These are phyloP conservation scores for Leuciscus waleckii DNA, from an alignment of 2,797 vertebrate genomes.

Conservation along the genomic window DNA sequence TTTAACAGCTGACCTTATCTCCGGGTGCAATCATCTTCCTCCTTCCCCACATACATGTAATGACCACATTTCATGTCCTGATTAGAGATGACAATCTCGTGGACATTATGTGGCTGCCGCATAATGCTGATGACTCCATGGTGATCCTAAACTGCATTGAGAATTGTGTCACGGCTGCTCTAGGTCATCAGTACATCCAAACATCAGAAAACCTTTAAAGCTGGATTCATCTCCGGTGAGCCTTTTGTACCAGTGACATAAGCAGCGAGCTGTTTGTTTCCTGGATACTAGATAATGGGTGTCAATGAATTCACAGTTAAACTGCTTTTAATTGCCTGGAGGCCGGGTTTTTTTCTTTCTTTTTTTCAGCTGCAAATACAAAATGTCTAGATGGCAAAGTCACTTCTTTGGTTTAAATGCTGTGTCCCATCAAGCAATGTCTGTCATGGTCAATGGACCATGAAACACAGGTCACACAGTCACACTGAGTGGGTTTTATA, in stretches of 20 bases:
- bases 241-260: constrained; percentile 11
- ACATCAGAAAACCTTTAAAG: constrained; percentile 26
- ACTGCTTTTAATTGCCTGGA: neutral
- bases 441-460: constrained; percentile 44
- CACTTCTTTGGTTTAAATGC: constrained; percentile 1
- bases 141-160: constrained; percentile 61
- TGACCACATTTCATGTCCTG: constrained; percentile 66
- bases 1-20: constrained; percentile 78
- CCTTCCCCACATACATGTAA: constrained; percentile 65
- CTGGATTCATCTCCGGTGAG: neutral
- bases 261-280: neutral
- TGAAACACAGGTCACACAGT: constrained; percentile 55
- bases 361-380: neutral
- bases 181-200: constrained; percentile 37
- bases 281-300: constrained; percentile 17
- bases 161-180: constrained; percentile 29
- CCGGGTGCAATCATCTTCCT: constrained; percentile 46
- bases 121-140: constrained; percentile 29
- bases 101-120: constrained; percentile 63
- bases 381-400: constrained; percentile 19
- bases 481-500: constrained; percentile 43
- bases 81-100: constrained; percentile 75
- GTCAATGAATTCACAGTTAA: neutral
- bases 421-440: constrained; percentile 23
- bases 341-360: neutral